Percentiles rank a stretch among this genome's conserved stretches.
phyloP scores from a whole-genome alignment of 2,113 vertebrate genomes.

The Chamaetylas fuelleborni region DNA sequence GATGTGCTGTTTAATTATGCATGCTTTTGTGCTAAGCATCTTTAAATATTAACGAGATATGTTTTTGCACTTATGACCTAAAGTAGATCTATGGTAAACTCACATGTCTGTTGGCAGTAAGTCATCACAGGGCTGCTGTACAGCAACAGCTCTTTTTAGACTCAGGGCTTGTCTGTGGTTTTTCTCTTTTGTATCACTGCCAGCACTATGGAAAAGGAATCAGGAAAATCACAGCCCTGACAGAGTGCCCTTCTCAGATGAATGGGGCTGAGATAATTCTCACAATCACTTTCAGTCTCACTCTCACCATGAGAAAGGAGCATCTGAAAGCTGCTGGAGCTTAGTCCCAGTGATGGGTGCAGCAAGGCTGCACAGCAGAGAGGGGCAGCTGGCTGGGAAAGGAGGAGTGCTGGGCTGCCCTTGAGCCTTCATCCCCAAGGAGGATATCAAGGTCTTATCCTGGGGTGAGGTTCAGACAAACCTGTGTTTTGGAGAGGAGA shows the following conservation, averaged over 20 bases:
- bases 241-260: not conserved
- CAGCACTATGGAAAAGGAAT: not conserved
- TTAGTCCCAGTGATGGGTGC: not conserved
- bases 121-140: not conserved
- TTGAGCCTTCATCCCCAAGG: rapidly evolving
- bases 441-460: not conserved
- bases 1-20: slow-evolving; percentile 75
- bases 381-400: not conserved
- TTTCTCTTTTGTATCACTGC: not conserved
- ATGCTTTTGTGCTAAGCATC: slow-evolving; percentile 70
- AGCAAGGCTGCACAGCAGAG: rapidly evolving
- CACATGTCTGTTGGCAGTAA: slow-evolving; percentile 36
- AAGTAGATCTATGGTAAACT: slow-evolving; percentile 50
- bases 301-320: not conserved
- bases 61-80: slow-evolving; percentile 66
- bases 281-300: not conserved
- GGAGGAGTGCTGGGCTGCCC: not conserved
- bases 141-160: not conserved
- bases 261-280: not conserved
- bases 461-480: not conserved
- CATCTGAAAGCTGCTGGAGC: not conserved
- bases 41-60: slow-evolving; percentile 77
- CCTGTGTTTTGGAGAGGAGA: not conserved
- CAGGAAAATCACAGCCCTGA: not conserved
- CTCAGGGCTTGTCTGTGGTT: not conserved